Percentiles rank a stretch among this genome's conserved stretches.
phyloP scores from a whole-genome alignment of 1,140 invertebrate genomes.

The Caenorhabditis inopinata region DNA sequence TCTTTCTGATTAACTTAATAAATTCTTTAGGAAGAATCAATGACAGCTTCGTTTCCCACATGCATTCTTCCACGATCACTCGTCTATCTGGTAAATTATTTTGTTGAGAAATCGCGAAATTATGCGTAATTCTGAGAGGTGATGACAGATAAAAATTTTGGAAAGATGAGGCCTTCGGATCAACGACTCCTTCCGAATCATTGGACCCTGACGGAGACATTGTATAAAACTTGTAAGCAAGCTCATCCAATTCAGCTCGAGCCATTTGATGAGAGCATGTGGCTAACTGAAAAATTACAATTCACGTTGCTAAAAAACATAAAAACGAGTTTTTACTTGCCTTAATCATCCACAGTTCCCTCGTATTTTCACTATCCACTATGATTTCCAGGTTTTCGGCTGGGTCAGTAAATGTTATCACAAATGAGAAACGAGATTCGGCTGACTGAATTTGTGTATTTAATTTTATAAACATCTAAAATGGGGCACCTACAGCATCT shows the following conservation, averaged over 20 bases:
- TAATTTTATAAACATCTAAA: not conserved
- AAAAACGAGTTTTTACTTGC: not conserved
- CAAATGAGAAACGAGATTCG: not conserved
- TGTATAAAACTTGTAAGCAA: slow-evolving; percentile 44
- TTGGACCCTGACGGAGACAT: not conserved
- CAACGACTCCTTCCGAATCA: not conserved
- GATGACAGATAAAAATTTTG: slow-evolving; percentile 32
- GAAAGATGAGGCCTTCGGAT: not conserved
- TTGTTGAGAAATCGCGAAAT: slow-evolving; percentile 41
- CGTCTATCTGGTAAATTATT: slow-evolving; percentile 18
- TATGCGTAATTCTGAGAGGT: slow-evolving; percentile 15
- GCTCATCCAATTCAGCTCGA: slow-evolving; percentile 41
- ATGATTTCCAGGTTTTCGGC: slow-evolving; percentile 14
- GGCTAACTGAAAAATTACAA: not conserved
- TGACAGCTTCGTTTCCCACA: slow-evolving; percentile 40
- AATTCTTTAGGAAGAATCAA: slow-evolving; percentile 32
- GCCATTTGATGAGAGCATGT: slow-evolving; percentile 43
- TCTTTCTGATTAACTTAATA: slow-evolving; percentile 30
- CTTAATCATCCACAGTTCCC: slow-evolving; percentile 46
- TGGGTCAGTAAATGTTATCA: not conserved
- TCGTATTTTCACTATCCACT: not conserved
- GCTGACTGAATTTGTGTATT: not conserved
- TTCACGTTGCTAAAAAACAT: too few species aligned
- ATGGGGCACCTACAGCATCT: not conserved
- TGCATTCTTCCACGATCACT: slow-evolving; percentile 34